These are phyloP conservation scores for Muntiacus muntjak DNA, from an alignment of 2,113 vertebrate species.

Conservation along the genomic window DNA sequence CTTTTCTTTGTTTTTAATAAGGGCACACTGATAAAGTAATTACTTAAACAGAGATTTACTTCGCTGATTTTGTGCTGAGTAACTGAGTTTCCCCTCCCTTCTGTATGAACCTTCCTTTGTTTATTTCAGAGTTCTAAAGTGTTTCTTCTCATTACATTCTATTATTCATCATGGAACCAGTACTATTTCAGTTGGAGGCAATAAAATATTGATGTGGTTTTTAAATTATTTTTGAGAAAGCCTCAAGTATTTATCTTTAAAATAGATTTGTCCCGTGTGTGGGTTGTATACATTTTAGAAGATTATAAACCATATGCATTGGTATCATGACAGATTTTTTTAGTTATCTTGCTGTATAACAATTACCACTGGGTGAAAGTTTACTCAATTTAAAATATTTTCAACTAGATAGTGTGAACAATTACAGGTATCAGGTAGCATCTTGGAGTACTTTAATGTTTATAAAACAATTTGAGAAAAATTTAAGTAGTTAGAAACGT, in stretches of 20 bases:
- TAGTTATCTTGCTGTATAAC: background rate
- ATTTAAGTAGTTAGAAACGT: conserved; percentile 8
- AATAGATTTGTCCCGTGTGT: background rate
- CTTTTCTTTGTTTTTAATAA: conserved; percentile 35
- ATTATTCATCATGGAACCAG: background rate
- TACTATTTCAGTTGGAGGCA: background rate
- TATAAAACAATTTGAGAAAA: conserved; percentile 17
- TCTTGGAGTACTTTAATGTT: background rate
- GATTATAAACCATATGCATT: background rate
- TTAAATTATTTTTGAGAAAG: background rate
- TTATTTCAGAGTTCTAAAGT: conserved; percentile 1
- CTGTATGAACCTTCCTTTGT: background rate
- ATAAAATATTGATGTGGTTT: background rate
- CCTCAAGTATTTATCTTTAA: background rate
- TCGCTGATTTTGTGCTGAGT: conserved; percentile 1
- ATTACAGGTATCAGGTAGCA: background rate
- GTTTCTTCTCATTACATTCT: background rate
- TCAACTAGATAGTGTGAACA: background rate
- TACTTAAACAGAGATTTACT: conserved; percentile 16
- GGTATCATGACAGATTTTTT: background rate
- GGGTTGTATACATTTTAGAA: background rate
- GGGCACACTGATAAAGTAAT: background rate
- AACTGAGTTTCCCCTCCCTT: background rate
- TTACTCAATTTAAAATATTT: conserved; percentile 23
- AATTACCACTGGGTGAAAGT: background rate